Percentiles rank a stretch among this genome's conserved stretches.
These are phyloP conservation scores for Apostichopus leukothele DNA, from an alignment of 53 echinoderm and acorn worm genomes.

Conservation along the genomic window DNA sequence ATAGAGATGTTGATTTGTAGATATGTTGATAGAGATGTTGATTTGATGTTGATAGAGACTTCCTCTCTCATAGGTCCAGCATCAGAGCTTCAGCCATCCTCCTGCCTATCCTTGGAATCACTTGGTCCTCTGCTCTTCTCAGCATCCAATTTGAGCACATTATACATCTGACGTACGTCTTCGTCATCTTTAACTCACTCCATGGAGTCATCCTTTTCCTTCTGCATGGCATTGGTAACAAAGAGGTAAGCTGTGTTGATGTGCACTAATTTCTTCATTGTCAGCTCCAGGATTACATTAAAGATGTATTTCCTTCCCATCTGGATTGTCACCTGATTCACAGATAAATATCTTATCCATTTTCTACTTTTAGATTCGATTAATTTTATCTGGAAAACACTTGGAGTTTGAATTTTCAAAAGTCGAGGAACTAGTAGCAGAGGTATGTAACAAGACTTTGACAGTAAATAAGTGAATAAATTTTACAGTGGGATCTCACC, in stretches of 20 bases:
- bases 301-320: no score
- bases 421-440: constrained; percentile 65
- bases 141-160: constrained; percentile 55
- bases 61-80: constrained; percentile 57
- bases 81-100: constrained; percentile 69
- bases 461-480: not conserved
- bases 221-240: constrained; percentile 71
- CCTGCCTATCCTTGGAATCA: constrained; percentile 64
- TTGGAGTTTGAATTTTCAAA: constrained; percentile 69
- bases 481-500: no score
- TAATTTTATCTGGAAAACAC: constrained; percentile 59
- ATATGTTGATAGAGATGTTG: no score
- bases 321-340: no score
- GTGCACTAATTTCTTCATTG: not conserved
- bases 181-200: constrained; percentile 47
- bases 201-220: constrained; percentile 77
- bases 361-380: constrained; percentile 54
- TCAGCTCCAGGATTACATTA: not conserved
- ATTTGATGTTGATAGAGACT: no score
- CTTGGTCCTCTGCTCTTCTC: constrained; percentile 67
- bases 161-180: constrained; percentile 48
- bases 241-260: constrained; percentile 57
- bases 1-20: no score
- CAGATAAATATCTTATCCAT: no score
- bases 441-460: constrained; percentile 9